These are phyloP conservation scores for Hymenopus coronatus DNA, from an alignment of 2,888 invertebrate species.

Conservation along the genomic window DNA sequence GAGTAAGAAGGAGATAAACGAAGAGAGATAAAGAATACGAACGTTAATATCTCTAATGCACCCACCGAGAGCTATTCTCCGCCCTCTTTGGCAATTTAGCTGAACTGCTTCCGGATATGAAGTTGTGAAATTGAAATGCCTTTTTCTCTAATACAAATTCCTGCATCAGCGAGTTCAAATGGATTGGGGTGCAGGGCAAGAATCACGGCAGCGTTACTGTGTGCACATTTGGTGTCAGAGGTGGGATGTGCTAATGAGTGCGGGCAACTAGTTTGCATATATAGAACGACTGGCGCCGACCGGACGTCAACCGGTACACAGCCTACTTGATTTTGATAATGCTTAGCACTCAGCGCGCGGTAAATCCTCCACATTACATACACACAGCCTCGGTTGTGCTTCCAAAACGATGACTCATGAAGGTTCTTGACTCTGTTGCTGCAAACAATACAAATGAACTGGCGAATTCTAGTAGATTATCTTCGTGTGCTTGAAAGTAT, in stretches of 20 bases:
- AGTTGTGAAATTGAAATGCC: neutral
- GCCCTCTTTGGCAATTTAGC: neutral
- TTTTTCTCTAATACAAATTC: neutral
- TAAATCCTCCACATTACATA: neutral
- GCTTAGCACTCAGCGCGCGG: neutral
- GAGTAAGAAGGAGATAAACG: neutral
- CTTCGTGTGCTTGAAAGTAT: too few relatives aligned
- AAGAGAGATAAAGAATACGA: neutral
- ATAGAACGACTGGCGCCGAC: neutral
- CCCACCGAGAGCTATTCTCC: neutral
- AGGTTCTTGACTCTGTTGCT: too few relatives aligned
- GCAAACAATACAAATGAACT: too few relatives aligned
- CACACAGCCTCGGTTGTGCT: too few relatives aligned
- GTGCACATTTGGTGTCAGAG: neutral
- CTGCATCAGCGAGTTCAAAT: neutral
- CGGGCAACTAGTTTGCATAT: neutral
- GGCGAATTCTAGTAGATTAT: too few relatives aligned
- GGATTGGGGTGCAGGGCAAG: neutral
- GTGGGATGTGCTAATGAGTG: neutral
- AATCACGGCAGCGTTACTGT: neutral
- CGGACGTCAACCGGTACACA: neutral
- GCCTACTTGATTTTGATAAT: neutral
- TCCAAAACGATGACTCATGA: too few relatives aligned
- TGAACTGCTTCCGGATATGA: neutral
- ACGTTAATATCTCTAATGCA: neutral